Evolutionary conservation across 2,888 invertebrate species (phyloP), one percentile per base, ranked within the genome.

Genomic region (Andrena trimmerana): DNA sequence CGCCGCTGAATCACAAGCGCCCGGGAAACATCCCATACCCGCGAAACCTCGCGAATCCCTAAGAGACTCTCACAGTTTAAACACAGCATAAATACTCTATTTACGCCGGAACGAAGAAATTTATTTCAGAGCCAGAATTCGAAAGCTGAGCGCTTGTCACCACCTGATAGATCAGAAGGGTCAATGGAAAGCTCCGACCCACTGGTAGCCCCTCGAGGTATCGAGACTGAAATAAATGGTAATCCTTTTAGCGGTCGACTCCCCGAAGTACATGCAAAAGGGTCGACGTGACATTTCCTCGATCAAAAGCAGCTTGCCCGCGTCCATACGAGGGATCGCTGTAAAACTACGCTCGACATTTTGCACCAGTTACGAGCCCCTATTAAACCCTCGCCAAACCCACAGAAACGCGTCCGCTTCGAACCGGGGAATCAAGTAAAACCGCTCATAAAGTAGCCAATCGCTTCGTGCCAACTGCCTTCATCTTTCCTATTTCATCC

Each of bases 261-360:
- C 8, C 2, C 2, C 42, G n/a, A 52, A 27, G 29, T 8, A n/a
- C 50, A 48, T 13, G 62, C 42, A 20, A 77, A 66, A 50, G 48
- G n/a, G 1, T 29, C 31, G 36, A 33, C 5, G 63, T 29, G 68
- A 78, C 27, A 13, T 74, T 74, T 69, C 10, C 48, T 27, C 48
- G 63, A 65, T 69, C 54, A 33, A 29, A 62, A 29, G 24, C 52
- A 63, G 36, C 31, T 48, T 73, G 2, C 33, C 33, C 10, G 13
- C 50, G 16, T 16, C 7, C 33, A 24, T 33, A 6, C 0, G 48
- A 29, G 24, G 0, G 13, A 42, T 27, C 42, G 48, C 24, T 54
- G 2, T 33, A 27, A 65, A 66, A 8, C 24, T 65, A 36, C 42
- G 24, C n/a, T n/a, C n/a, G 52, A 66, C 77, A 20, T 65, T 77